phyloP scores from a whole-genome alignment of 2,797 vertebrate genomes.

The Spizella passerina region DNA sequence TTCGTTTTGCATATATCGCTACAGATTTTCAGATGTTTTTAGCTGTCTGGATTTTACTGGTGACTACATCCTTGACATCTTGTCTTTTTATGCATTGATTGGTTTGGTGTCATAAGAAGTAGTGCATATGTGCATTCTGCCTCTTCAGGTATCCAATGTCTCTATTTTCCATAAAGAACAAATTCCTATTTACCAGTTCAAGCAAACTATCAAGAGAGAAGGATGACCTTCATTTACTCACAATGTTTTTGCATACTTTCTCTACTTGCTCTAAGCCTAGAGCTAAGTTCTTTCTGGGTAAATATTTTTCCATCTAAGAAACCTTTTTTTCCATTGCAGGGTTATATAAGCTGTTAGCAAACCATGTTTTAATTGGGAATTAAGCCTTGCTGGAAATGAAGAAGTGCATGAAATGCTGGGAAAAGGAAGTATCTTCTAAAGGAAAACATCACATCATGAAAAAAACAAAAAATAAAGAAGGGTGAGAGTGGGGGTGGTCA shows the following conservation, averaged over 20 bases:
- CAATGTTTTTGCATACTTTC: neutral
- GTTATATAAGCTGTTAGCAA: neutral
- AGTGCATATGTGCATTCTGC: neutral
- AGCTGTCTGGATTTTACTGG: neutral
- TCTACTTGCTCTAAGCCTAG: neutral
- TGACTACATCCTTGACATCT: neutral
- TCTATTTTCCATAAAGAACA: neutral
- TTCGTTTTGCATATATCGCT: neutral
- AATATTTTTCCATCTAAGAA: neutral
- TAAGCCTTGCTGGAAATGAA: neutral
- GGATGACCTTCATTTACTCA: neutral
- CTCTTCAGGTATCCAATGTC: neutral
- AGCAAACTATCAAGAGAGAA: neutral
- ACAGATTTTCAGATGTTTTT: neutral
- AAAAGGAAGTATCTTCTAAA: neutral
- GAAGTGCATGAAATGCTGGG: neutral
- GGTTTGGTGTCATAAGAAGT: neutral
- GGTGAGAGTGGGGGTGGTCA: rapidly evolving
- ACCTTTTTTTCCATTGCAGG: neutral
- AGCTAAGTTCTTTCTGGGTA: neutral
- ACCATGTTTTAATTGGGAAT: neutral
- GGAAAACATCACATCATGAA: neutral
- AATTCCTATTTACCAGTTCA: neutral
- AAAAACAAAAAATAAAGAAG: neutral
- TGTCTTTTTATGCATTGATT: neutral